Evolutionary conservation across 2,113 vertebrate genomes (phyloP).

Genomic region (Candoia aspera): DNA sequence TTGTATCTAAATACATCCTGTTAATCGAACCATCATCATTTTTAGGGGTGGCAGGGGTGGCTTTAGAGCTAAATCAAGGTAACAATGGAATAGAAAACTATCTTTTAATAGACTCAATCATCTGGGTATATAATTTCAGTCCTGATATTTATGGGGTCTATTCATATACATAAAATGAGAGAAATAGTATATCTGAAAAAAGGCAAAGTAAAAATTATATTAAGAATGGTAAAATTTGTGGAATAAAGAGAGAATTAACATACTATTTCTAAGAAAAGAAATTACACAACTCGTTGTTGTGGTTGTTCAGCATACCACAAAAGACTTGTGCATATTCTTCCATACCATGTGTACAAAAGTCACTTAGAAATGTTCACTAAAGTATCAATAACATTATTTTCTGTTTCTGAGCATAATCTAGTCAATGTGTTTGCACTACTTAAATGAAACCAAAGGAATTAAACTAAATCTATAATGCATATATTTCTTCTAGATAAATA

Average conservation of each 20-base stretch:
- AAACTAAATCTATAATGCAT: not conserved
- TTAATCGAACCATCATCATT: slow-evolving; percentile 35
- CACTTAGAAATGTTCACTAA: not conserved
- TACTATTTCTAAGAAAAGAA: slow-evolving; percentile 34
- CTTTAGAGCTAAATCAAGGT: not conserved
- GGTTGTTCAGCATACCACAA: not conserved
- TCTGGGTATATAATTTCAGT: slow-evolving; percentile 43
- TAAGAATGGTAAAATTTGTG: slow-evolving; percentile 19
- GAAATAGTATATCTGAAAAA: not conserved
- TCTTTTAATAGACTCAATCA: slow-evolving; percentile 38
- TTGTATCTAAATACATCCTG: slow-evolving; percentile 54
- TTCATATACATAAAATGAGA: not conserved
- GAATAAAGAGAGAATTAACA: slow-evolving; percentile 31
- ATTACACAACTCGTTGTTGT: not conserved
- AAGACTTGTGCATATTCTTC: not conserved
- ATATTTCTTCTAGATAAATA: not conserved
- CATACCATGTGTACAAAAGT: not conserved
- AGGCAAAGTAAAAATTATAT: slow-evolving; percentile 32
- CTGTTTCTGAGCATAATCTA: not conserved
- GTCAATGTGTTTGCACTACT: not conserved
- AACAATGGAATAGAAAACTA: slow-evolving; percentile 44
- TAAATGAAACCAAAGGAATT: too few relatives aligned
- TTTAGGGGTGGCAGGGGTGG: slow-evolving; percentile 32
- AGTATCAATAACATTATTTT: not conserved
- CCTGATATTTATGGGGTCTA: slow-evolving; percentile 47